A percentile compares a stretch with the other conserved stretches of the same genome.
Conservation (phyloP, 2,113 vertebrate species). For the Lontra canadensis region DNA sequence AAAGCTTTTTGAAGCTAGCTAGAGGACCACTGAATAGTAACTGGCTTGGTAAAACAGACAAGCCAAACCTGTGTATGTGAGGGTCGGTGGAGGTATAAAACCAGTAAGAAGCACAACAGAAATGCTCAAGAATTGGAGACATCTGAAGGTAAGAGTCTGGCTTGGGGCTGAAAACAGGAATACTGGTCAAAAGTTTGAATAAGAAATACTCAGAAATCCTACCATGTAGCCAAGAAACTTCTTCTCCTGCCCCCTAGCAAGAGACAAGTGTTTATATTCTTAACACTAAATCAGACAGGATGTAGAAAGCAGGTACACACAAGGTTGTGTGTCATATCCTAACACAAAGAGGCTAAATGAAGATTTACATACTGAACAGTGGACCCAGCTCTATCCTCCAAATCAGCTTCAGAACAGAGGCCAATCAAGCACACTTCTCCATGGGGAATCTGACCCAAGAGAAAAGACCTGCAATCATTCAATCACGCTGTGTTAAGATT, state of each 20-base stretch:
- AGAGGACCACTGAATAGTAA: not conserved
- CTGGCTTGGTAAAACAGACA: not conserved
- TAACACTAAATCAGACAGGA: not conserved
- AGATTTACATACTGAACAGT: not conserved
- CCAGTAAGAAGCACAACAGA: not conserved
- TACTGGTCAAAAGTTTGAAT: not conserved
- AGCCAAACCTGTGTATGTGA: not conserved
- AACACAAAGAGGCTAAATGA: not conserved
- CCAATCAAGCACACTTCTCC: not conserved
- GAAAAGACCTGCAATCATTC: not conserved
- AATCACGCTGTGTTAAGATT: not conserved
- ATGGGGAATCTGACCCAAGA: not conserved
- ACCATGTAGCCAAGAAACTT: not conserved
- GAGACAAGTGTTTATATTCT: not conserved
- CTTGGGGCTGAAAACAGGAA: not conserved
- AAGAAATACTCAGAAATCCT: not conserved
- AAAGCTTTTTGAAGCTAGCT: not conserved
- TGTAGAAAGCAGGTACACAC: not conserved
- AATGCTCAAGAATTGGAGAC: not conserved
- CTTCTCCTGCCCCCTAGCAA: not conserved
- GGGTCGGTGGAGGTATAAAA: not conserved
- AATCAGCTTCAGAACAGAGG: not conserved
- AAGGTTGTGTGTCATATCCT: not conserved
- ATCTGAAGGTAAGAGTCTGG: not conserved
- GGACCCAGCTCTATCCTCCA: not conserved